Conservation (phyloP, 2,797 vertebrate genomes). For the Arremon brunneinucha region DNA sequence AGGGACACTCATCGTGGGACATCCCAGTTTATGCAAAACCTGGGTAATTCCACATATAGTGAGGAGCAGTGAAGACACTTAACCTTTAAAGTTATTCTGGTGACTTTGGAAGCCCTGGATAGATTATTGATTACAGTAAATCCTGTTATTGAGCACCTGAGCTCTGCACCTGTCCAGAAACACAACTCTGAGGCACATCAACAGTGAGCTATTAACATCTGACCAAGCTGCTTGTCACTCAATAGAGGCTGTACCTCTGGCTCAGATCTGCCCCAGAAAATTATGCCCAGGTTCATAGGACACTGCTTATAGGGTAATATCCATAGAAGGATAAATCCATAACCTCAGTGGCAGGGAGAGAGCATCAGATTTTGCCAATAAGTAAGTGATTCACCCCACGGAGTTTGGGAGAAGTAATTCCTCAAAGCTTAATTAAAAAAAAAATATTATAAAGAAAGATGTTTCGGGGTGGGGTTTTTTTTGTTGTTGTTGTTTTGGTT, state of each 20-base stretch:
- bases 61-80: neutral
- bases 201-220: neutral
- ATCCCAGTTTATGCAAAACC: neutral
- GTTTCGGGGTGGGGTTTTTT: neutral
- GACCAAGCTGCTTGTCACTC: neutral
- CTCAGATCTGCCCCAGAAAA: neutral
- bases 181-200: neutral
- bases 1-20: accelerated
- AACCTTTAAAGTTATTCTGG: neutral
- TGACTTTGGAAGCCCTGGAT: neutral
- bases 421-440: neutral
- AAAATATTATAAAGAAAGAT: neutral
- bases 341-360: neutral
- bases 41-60: neutral
- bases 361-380: neutral
- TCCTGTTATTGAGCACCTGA: neutral
- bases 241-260: neutral
- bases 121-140: neutral
- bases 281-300: neutral
- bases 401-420: neutral
- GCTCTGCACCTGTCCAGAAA: neutral
- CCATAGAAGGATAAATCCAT: neutral
- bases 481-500: too few species aligned
- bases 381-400: neutral
- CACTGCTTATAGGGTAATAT: neutral